Conservation (phyloP, 2,888 invertebrate species). For the Matsumyia berberina region DNA sequence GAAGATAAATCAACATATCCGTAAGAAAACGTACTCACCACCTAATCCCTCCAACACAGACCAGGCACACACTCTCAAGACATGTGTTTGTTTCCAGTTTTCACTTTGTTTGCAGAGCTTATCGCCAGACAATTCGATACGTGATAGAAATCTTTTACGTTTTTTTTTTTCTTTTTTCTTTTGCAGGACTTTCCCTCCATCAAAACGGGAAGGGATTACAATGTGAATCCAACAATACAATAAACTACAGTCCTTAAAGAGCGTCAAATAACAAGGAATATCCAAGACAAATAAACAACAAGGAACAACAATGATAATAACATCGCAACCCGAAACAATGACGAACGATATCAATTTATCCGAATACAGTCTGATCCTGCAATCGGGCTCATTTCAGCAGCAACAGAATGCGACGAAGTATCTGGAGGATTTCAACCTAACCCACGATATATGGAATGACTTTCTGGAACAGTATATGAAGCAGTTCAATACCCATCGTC, state of each 20-base stretch:
- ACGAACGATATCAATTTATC: slow-evolving; percentile 61
- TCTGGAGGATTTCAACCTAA: slow-evolving; percentile 77
- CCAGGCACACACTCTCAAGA: neutral
- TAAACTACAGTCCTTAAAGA: neutral
- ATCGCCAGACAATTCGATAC: neutral
- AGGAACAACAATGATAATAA: slow-evolving; percentile 45
- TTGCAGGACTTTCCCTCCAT: slow-evolving; percentile 15
- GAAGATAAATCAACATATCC: no score
- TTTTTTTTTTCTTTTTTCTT: slow-evolving; percentile 17
- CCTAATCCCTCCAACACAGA: neutral
- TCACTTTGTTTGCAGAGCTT: neutral
- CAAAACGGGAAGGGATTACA: neutral
- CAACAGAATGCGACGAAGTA: slow-evolving; percentile 62
- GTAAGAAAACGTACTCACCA: no score
- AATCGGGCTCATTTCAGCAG: slow-evolving; percentile 52
- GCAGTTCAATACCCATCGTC: slow-evolving; percentile 65
- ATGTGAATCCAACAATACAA: neutral
- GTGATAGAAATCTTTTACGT: neutral
- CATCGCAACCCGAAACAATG: slow-evolving; percentile 62
- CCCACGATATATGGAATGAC: slow-evolving; percentile 79
- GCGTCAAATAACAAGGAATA: neutral
- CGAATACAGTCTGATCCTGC: slow-evolving; percentile 65
- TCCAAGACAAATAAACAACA: neutral
- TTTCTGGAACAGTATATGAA: slow-evolving; percentile 79
- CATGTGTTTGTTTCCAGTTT: neutral